A percentile compares a stretch with the other conserved stretches of the same genome.
These are phyloP conservation scores for Chiloscyllium punctatum DNA, from an alignment of 2,797 vertebrate genomes.

Conservation along the genomic window DNA sequence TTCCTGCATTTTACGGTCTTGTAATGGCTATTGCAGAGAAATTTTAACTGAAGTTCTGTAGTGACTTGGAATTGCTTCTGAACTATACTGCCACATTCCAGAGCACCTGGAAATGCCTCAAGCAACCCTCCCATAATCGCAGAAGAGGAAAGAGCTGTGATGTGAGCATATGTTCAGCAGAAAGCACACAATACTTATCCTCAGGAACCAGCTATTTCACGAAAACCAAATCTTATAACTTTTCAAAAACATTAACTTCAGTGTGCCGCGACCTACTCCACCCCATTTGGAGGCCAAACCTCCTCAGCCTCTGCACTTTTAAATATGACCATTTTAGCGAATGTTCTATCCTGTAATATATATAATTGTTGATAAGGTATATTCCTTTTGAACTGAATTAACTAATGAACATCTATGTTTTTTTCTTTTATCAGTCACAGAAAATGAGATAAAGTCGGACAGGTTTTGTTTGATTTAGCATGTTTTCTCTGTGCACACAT, in stretches of 20 bases:
- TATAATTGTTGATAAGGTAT: background rate
- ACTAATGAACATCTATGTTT: background rate
- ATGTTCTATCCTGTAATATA: background rate
- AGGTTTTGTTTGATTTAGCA: background rate
- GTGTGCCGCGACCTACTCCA: background rate
- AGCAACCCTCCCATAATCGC: background rate
- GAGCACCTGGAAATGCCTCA: background rate
- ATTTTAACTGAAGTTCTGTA: constrained; percentile 4
- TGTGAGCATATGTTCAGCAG: background rate
- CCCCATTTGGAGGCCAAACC: background rate
- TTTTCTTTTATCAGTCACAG: background rate
- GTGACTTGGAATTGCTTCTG: background rate
- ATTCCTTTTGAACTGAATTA: background rate
- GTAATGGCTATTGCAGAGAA: background rate
- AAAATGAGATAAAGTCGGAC: background rate
- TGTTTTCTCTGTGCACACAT: background rate
- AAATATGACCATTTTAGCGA: too few relatives aligned
- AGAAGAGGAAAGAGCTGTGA: background rate
- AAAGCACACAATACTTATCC: background rate
- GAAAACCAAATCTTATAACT: background rate
- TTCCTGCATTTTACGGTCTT: background rate
- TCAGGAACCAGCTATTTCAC: background rate
- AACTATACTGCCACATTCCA: background rate
- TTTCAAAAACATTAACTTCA: background rate
- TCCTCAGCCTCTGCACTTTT: background rate